These are phyloP conservation scores for Drosophila busckii DNA, from an alignment of 1,140 invertebrate genomes.

Conservation along the genomic window DNA sequence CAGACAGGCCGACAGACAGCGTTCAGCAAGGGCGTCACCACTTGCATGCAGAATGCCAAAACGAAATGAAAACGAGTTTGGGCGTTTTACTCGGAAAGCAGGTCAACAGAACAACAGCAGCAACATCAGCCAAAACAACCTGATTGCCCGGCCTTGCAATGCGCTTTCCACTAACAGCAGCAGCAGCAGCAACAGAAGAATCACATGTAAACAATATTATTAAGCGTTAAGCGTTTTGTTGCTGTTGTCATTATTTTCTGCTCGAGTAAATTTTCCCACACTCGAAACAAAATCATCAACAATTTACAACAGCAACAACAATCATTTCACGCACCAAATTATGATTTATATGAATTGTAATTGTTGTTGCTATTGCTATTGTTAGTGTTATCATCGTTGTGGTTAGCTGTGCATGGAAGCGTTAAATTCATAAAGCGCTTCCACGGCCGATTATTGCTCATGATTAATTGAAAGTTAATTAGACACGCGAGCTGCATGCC, in stretches of 20 bases:
- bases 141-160: constrained; percentile 56
- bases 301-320: not conserved
- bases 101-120: constrained; percentile 63
- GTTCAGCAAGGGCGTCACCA: constrained; percentile 56
- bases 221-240: constrained; percentile 37
- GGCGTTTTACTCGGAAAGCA: constrained; percentile 39
- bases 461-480: constrained; percentile 74
- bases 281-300: constrained; percentile 28
- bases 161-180: constrained; percentile 41
- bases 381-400: constrained; percentile 14
- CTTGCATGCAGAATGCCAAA: constrained; percentile 51
- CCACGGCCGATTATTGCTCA: constrained; percentile 36
- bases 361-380: constrained; percentile 9
- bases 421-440: constrained; percentile 44
- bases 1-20: no score
- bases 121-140: constrained; percentile 31
- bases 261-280: constrained; percentile 68
- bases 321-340: constrained; percentile 46
- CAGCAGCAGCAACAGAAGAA: constrained; percentile 14
- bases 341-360: constrained; percentile 41
- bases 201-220: constrained; percentile 38
- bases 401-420: constrained; percentile 27
- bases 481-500: constrained; percentile 31
- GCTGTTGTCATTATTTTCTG: constrained; percentile 48
- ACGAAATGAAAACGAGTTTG: constrained; percentile 70